Evolutionary conservation across 2,888 invertebrate species (phyloP).

Genomic region (Hypsopygia costalis): DNA sequence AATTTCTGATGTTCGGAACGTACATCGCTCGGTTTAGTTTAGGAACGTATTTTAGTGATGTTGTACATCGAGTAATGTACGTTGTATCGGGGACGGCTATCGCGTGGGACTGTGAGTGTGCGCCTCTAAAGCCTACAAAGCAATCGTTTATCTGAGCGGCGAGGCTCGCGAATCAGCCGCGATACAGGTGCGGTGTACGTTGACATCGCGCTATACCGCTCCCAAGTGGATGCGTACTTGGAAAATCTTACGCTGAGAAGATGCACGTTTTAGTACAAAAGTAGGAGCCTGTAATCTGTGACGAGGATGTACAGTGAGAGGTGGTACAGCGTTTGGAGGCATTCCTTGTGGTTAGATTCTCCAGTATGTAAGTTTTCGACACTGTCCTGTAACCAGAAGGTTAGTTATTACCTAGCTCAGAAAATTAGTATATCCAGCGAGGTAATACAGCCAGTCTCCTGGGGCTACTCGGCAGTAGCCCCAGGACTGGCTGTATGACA

Average conservation of each 20-base stretch:
- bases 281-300: too few species aligned
- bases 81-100: not conserved
- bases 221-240: slow-evolving; percentile 11
- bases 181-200: slow-evolving; percentile 20
- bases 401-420: too few species aligned
- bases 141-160: slow-evolving; percentile 17
- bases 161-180: slow-evolving; percentile 15
- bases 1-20: not conserved
- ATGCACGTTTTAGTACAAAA: too few species aligned
- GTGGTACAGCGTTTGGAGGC: too few species aligned
- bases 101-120: not conserved
- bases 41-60: not conserved
- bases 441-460: too few species aligned
- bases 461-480: too few species aligned
- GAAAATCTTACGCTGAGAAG: not conserved
- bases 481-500: too few species aligned
- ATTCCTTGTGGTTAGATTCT: too few species aligned
- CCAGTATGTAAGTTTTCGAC: too few species aligned
- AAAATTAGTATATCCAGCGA: too few species aligned
- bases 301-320: too few species aligned
- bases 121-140: not conserved
- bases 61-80: not conserved
- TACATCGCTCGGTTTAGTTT: not conserved
- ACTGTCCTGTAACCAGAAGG: too few species aligned
- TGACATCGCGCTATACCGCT: slow-evolving; percentile 15